These are phyloP conservation scores for Rhea pennata DNA, from an alignment of 2,113 vertebrate genomes.

Conservation along the genomic window DNA sequence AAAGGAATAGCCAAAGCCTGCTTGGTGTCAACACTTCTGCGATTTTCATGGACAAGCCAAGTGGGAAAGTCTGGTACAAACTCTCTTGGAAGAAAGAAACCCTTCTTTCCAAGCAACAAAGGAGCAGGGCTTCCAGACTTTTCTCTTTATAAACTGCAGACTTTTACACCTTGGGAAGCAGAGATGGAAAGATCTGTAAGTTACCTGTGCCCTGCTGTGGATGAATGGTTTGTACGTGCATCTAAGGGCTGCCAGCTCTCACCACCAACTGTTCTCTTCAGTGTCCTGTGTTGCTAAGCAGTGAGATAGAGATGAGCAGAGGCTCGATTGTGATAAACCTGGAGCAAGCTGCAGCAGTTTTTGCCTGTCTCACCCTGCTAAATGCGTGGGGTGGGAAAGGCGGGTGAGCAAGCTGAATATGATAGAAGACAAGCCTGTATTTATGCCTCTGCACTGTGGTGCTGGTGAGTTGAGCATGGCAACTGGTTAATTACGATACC, in stretches of 20 bases:
- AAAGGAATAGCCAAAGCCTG: fast-evolving
- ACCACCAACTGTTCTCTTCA: not conserved
- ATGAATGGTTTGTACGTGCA: not conserved
- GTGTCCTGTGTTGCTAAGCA: not conserved
- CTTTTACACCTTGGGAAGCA: fast-evolving
- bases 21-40: not conserved
- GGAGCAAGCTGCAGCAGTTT: not conserved
- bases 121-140: not conserved
- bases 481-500: too few species aligned
- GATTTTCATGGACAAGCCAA: fast-evolving
- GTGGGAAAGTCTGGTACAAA: not conserved
- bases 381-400: fast-evolving
- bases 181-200: too few species aligned
- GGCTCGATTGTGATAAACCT: fast-evolving
- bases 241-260: not conserved
- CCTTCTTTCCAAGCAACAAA: not conserved
- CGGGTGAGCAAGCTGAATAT: not conserved
- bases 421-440: not conserved
- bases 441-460: not conserved
- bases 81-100: not conserved
- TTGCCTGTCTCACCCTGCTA: not conserved
- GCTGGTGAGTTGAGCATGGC: too few species aligned
- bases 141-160: not conserved
- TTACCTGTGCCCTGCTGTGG: not conserved
- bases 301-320: not conserved